phyloP scores from a whole-genome alignment of 1,140 invertebrate genomes.

The Orius insidiosus region DNA sequence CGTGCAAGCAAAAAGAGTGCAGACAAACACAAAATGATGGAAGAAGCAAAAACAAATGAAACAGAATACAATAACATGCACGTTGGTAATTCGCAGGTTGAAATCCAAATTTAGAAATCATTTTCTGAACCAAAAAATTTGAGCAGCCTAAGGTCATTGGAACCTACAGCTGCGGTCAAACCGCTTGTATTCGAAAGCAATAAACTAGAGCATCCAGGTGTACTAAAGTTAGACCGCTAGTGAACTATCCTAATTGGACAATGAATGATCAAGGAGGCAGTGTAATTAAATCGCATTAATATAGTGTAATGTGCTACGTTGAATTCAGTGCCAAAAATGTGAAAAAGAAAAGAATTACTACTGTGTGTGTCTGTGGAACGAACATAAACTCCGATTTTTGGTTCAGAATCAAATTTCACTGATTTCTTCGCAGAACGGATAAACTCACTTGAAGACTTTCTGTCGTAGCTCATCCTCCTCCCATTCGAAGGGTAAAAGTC shows the following conservation, averaged over 20 bases:
- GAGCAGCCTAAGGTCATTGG: too few species aligned
- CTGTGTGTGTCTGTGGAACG: not conserved
- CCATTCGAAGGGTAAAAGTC: slow-evolving; percentile 3
- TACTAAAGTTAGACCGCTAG: too few species aligned
- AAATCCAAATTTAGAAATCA: too few species aligned
- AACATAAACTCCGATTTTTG: too few species aligned
- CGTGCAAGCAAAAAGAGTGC: not conserved
- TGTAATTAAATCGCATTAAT: too few species aligned
- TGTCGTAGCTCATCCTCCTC: slow-evolving; percentile 9
- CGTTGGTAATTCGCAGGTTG: not conserved
- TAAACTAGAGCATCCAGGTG: too few species aligned
- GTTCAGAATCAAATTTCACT: too few species aligned
- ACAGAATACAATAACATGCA: not conserved
- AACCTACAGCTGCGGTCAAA: too few species aligned
- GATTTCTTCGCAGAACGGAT: not conserved
- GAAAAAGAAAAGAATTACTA: not conserved
- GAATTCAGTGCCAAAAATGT: too few species aligned
- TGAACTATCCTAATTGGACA: too few species aligned
- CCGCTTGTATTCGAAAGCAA: too few species aligned
- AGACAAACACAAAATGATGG: not conserved
- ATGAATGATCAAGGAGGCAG: not conserved
- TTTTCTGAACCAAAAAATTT: too few species aligned
- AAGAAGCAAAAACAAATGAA: not conserved
- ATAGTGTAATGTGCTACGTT: not conserved
- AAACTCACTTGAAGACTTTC: slow-evolving; percentile 17